Evolutionary conservation across 2,797 vertebrate species (phyloP), one percentile per base, ranked within the genome.

Genomic region (Margarornis squamiger): DNA sequence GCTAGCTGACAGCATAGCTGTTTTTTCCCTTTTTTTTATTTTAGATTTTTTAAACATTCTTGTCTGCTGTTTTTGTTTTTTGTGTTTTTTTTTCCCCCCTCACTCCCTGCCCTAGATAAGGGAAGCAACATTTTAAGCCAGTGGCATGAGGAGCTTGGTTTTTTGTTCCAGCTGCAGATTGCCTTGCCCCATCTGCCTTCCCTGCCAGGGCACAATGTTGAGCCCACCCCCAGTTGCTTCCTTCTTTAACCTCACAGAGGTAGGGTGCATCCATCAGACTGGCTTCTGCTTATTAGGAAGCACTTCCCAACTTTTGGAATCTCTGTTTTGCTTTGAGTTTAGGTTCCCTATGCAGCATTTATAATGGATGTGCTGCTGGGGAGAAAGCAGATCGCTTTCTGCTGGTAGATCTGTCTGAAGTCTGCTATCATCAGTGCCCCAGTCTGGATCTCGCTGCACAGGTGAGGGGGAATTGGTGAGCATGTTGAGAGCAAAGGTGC

Each of bases 391-490:
- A 83, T 54, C 21, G 49, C 38, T 59, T 92, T 71, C 38, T 88
- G 52, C 29, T 9, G 9, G 6, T 39, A 0, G 3, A 1, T 73
- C 36, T 52, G 18, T 29, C 65, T 14, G 6, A 77, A 57, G 15
- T 55, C 18, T 23, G 0, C 49, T 82, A 6, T 49, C 19, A 6
- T 67, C 70, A 9, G 49, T 55, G 86, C 20, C 8, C 12, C 0
- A 0, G 17, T 55, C 45, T 66, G 48, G 21, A 45, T 88, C n/a
- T 84, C 2, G 0, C 45, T 86, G 45, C 12, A 14, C 0, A 0
- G 43, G 36, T 55, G 76, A 71, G n/a, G 21, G 41, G 22, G 6
- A 67, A 26, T 51, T 22, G 76, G 14, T 73, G 79, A 63, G 34
- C 14, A 8, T 10, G 61, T 26, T 70, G 57, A 77, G 65, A 63